Percentiles rank a stretch among this genome's conserved stretches.
These are phyloP conservation scores for Proterorhinus semilunaris DNA, from an alignment of 2,113 vertebrate genomes.

Conservation along the genomic window DNA sequence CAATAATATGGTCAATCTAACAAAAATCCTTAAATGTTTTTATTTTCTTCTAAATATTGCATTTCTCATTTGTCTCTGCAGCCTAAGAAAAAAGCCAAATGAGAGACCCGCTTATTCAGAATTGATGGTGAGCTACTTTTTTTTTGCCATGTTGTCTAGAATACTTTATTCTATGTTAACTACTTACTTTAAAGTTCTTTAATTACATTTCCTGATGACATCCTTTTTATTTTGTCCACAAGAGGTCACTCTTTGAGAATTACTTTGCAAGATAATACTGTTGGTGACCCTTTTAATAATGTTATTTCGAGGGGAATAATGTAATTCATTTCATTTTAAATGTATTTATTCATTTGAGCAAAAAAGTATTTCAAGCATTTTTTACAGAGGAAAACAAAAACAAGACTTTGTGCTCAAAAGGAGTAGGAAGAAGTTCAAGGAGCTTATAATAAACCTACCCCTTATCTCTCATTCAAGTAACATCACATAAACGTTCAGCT, in stretches of 20 bases:
- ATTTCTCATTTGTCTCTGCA: conserved; percentile 59
- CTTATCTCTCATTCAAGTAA: too few relatives aligned
- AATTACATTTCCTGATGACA: background rate
- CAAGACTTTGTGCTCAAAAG: too few relatives aligned
- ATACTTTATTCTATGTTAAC: background rate
- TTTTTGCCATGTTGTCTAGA: background rate
- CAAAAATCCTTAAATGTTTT: background rate
- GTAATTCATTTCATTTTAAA: too few relatives aligned
- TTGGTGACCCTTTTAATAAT: background rate
- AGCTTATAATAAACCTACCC: too few relatives aligned
- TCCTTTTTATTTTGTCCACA: conserved; percentile 40
- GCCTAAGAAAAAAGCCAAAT: conserved; percentile 98
- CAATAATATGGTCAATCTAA: too few relatives aligned
- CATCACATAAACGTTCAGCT: too few relatives aligned
- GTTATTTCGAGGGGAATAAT: background rate
- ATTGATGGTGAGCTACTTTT: conserved; percentile 87
- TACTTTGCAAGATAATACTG: background rate
- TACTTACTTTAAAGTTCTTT: background rate
- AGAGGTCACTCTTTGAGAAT: conserved; percentile 45
- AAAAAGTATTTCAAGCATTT: too few relatives aligned
- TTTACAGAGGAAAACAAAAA: too few relatives aligned
- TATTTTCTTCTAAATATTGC: background rate
- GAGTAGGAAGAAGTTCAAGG: too few relatives aligned
- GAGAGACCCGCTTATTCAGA: conserved; percentile 96
- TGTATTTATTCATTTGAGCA: background rate